Evolutionary conservation across 2,113 vertebrate species (phyloP), one percentile per base, ranked within the genome.

Genomic region (Mastomys coucha): DNA sequence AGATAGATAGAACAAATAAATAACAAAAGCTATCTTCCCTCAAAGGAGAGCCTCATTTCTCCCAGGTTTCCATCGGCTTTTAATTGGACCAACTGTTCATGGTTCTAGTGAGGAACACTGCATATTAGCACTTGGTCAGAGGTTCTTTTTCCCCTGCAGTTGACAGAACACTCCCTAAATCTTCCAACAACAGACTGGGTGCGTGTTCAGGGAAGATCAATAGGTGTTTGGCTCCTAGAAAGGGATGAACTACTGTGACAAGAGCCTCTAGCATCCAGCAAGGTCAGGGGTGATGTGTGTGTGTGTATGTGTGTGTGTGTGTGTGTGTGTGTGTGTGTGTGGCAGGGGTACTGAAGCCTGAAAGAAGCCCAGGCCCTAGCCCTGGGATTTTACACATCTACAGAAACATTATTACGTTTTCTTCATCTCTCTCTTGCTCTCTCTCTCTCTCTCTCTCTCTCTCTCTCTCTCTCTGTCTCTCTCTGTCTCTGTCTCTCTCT

Each of bases 31-130:
- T 51, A 49, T 82, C 76, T 93, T 88, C 12, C 85, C 45, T 93
- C 51, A 95, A 85, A 90, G 89, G 82, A 97, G 87, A 95, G 89
- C 94, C 65, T 88, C 75, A 89, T 95, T 93, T 88, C 94, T 75
- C 87, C 91, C 53, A 92, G 88, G 85, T 53, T 94, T 91, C 90
- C 39, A 93, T 33, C 73, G 93, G 93, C 91, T 94, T 93, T 91
- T 91, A 93, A 94, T 87, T 93, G 78, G 56, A 88, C 88, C 1
- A 1, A 77, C 93, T 94, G 49, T 91, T 97, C 93, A 93, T 70
- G 88, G 90, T 96, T 95, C 84, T 94, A 72, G 81, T 58, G 78
- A 88, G 85, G 92, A 96, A 94, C 31, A 56, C 14, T 16, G 1
- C 33, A 39, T 95, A 88, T 94, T 94, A 77, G 91, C 63, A 88